phyloP scores from a whole-genome alignment of 1,140 invertebrate genomes.

The Bradysia coprophila region DNA sequence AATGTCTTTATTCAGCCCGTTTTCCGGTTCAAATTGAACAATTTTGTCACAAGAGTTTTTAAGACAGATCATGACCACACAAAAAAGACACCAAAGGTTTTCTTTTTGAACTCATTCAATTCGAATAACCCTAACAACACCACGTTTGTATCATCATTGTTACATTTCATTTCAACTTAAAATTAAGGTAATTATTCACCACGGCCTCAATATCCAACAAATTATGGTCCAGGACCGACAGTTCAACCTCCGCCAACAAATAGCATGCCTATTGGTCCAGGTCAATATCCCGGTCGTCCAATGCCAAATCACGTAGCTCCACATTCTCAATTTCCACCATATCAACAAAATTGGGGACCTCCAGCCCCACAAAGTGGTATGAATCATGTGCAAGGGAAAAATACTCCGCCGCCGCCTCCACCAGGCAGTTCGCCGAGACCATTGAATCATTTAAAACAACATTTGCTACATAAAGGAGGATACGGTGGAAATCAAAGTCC shows the following conservation, averaged over 20 bases:
- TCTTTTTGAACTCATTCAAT: no score
- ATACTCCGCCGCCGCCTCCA: slow-evolving; percentile 10
- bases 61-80: no score
- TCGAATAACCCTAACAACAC: no score
- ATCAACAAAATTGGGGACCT: slow-evolving; percentile 25
- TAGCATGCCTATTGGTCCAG: slow-evolving; percentile 20
- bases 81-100: no score
- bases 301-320: slow-evolving; percentile 32
- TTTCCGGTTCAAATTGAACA: no score
- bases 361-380: slow-evolving; percentile 14
- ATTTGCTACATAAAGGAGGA: slow-evolving; percentile 43
- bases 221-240: slow-evolving; percentile 23
- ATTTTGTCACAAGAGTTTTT: no score
- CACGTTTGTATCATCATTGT: no score
- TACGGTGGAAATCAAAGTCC: slow-evolving; percentile 29
- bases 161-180: no score
- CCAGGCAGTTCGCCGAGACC: slow-evolving; percentile 24
- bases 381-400: slow-evolving; percentile 21
- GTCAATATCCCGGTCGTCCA: slow-evolving; percentile 28
- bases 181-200: slow-evolving; percentile 32
- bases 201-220: slow-evolving; percentile 29
- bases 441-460: slow-evolving; percentile 44
- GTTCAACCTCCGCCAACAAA: slow-evolving; percentile 15
- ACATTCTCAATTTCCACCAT: slow-evolving; percentile 28
- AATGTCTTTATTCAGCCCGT: no score